Evolutionary conservation across 1,140 invertebrate genomes (phyloP).

Genomic region (Aporrectodea caliginosa): DNA sequence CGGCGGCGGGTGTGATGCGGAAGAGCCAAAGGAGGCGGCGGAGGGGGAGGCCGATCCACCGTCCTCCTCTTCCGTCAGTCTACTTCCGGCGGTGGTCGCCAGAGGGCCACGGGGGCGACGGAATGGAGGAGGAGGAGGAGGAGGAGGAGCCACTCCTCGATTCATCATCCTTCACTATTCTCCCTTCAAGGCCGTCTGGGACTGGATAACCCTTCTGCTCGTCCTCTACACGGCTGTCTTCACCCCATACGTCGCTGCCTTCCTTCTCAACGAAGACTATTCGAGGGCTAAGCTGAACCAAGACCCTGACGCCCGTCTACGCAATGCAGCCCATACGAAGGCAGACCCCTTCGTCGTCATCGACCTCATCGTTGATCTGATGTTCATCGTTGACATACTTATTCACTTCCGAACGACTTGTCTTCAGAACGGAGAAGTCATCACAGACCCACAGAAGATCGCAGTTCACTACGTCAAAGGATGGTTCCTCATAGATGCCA

Average conservation of each 20-base stretch:
- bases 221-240: slow-evolving; percentile 99
- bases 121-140: no score
- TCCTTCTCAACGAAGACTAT: slow-evolving; percentile 78
- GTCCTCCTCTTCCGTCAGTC: no score
- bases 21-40: no score
- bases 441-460: slow-evolving; percentile 52
- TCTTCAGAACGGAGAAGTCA: slow-evolving; percentile 53
- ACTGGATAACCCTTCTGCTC: no score
- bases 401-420: slow-evolving; percentile 57
- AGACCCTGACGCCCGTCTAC: slow-evolving; percentile 39
- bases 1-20: no score
- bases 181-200: slow-evolving; percentile 96
- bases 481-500: slow-evolving; percentile 55
- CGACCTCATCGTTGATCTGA: slow-evolving; percentile 55
- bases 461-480: slow-evolving; percentile 55
- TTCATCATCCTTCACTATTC: slow-evolving; percentile 93
- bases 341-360: slow-evolving; percentile 54
- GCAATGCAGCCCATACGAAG: slow-evolving; percentile 41
- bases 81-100: no score
- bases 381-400: slow-evolving; percentile 56
- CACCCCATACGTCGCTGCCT: slow-evolving; percentile 96
- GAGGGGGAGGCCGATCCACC: no score
- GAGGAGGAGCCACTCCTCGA: slow-evolving; percentile 39
- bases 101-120: no score
- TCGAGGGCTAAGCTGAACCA: slow-evolving; percentile 36